These are phyloP conservation scores for Oscheius sp. DNA, from an alignment of 2,888 invertebrate species.

Conservation along the genomic window DNA sequence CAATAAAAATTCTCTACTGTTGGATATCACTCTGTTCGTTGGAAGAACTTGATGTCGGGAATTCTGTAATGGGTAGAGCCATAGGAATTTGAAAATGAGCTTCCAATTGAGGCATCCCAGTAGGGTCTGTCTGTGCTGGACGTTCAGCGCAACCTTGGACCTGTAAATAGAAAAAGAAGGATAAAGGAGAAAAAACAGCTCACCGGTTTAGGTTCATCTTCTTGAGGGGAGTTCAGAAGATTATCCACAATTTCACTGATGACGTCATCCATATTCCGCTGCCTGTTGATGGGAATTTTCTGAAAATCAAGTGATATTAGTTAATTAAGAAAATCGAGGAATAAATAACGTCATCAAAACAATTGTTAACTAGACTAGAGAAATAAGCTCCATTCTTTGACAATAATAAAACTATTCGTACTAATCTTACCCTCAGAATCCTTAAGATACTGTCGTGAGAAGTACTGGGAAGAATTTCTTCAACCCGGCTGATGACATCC, in stretches of 20 bases:
- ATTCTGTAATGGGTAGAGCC: neutral
- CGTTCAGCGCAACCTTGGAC: slow-evolving; percentile 5
- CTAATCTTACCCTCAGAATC: neutral
- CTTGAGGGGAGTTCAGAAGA: neutral
- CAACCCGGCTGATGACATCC: neutral
- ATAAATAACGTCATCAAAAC: too few species aligned
- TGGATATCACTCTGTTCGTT: slow-evolving; percentile 24
- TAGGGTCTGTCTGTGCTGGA: slow-evolving; percentile 1
- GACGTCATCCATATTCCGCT: neutral
- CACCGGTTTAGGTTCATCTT: neutral
- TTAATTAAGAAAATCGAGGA: too few species aligned
- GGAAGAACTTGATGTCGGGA: neutral
- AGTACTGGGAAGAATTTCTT: neutral
- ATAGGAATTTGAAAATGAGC: neutral
- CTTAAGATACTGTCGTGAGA: neutral
- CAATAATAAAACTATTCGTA: too few species aligned
- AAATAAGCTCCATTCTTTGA: too few species aligned
- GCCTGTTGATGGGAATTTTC: slow-evolving; percentile 2
- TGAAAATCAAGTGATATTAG: neutral
- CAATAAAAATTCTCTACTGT: neutral
- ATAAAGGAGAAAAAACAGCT: neutral
- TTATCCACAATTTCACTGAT: slow-evolving; percentile 12
- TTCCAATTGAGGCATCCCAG: neutral
- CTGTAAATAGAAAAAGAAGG: slow-evolving; percentile 7
- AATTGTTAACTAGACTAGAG: too few species aligned